Base-by-base conservation (phyloP, 1,140 invertebrate species). In the Coenobita brevimanus region DNA sequence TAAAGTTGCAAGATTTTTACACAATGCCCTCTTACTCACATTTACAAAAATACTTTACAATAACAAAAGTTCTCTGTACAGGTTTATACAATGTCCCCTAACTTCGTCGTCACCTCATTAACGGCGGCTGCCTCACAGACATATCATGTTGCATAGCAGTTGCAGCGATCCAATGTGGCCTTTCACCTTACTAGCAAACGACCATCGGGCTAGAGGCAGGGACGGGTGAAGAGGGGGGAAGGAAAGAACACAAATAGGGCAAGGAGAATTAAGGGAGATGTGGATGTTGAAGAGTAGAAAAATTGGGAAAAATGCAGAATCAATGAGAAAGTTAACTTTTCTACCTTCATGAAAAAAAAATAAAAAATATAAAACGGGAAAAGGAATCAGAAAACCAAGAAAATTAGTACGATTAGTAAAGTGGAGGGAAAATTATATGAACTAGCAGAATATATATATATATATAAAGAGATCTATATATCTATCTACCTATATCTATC, bases 31-130 rank as follows among this genome's bases (percentile, higher is more conserved):
- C 86, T 75, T 88, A 88, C 86, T 82, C 86, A 88, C 86, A 88
- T 88, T 88, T 88, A 88, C 86, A 88, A 88, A 88, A 88, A 88
- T 88, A 88, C 86, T 88, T 88, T 88, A 88, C 86, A 88, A 82
- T 88, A 88, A 88, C 86, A 88, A 88, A 88, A 81, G 69, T 88
- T 88, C 86, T 88, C 86, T 88, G 86, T 88, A 88, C 86, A 88
- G 62, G 71, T 88, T 88, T 88, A 79, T 86, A 88, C 86, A 88
- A 82, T 88, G 86, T 88, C 86, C 86, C 86, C 86, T 57, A 82
- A 62, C 73, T 80, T 64, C 67, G 57, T 87, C 75, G 76, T 87
- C 76, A 79, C 76, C 76, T 87, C 76, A 43, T 33, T 27, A 71
- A 41, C 10, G 21, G 60, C 60, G 50, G 60, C 27, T 71, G 46